These are phyloP conservation scores for Tipula lateralis DNA, from an alignment of 2,888 invertebrate species.

Conservation along the genomic window DNA sequence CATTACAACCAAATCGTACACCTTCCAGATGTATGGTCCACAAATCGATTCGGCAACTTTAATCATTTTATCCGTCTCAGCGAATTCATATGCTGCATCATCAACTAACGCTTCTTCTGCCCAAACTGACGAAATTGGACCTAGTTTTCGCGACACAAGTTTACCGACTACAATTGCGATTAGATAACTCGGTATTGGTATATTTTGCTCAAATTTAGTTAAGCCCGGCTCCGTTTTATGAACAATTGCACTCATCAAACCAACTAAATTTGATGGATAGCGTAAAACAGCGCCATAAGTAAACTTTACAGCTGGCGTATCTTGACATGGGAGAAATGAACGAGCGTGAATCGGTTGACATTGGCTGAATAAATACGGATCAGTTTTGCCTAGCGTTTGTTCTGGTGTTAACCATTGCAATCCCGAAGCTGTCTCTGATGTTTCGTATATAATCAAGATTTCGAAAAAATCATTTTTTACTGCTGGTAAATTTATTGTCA, in stretches of 20 bases:
- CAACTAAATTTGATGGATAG: slow-evolving; percentile 69
- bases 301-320: slow-evolving; percentile 84
- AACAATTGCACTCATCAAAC: slow-evolving; percentile 80
- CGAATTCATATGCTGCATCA: slow-evolving; percentile 81
- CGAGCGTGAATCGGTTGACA: slow-evolving; percentile 86
- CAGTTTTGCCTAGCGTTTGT: slow-evolving; percentile 80
- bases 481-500: slow-evolving; percentile 65
- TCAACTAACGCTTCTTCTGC: slow-evolving; percentile 80
- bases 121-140: slow-evolving; percentile 82
- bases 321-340: slow-evolving; percentile 87
- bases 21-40: slow-evolving; percentile 86
- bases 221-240: slow-evolving; percentile 45
- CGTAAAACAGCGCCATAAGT: slow-evolving; percentile 72
- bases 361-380: slow-evolving; percentile 82
- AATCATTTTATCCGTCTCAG: slow-evolving; percentile 78
- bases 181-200: slow-evolving; percentile 85
- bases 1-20: slow-evolving; percentile 83
- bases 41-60: slow-evolving; percentile 76
- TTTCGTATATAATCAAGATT: slow-evolving; percentile 64
- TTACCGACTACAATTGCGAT: slow-evolving; percentile 85
- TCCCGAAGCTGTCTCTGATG: slow-evolving; percentile 72
- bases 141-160: slow-evolving; percentile 67
- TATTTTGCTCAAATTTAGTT: slow-evolving; percentile 64
- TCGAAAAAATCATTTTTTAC: slow-evolving; percentile 49
- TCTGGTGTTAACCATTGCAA: slow-evolving; percentile 83